These are phyloP conservation scores for Myotis vivesi DNA, from an alignment of 2,797 vertebrate species.

Conservation along the genomic window DNA sequence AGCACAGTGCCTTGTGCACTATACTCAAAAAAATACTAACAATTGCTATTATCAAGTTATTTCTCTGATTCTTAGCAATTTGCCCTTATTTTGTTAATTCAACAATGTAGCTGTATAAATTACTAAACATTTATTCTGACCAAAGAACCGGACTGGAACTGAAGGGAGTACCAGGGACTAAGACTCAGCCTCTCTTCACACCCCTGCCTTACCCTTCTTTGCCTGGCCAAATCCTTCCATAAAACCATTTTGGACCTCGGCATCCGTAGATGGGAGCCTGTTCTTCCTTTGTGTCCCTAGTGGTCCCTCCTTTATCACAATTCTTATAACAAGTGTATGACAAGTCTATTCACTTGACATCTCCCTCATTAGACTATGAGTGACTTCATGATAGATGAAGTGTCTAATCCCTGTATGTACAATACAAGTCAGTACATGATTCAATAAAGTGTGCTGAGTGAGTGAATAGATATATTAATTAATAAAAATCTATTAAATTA, in stretches of 20 bases:
- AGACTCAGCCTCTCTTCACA: neutral
- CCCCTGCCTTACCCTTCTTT: neutral
- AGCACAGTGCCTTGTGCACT: neutral
- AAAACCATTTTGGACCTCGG: neutral
- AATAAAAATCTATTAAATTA: neutral
- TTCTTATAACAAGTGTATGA: neutral
- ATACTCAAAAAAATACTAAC: neutral
- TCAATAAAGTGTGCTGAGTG: neutral
- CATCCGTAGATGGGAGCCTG: neutral
- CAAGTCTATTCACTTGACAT: neutral
- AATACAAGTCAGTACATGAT: neutral
- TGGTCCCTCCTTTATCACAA: neutral
- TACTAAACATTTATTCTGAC: neutral
- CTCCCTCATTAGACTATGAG: neutral
- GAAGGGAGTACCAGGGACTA: neutral
- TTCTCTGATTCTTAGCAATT: slow-evolving; percentile 14
- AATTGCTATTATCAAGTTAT: neutral
- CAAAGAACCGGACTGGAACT: neutral
- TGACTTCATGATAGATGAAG: neutral
- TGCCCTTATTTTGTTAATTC: neutral
- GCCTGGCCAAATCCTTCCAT: neutral
- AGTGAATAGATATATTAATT: neutral
- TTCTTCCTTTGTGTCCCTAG: neutral
- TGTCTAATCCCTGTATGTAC: neutral
- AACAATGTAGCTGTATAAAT: neutral